Evolutionary conservation across 2,888 invertebrate genomes (phyloP), one percentile per base, ranked within the genome.

Genomic region (Euzetes globulus): DNA sequence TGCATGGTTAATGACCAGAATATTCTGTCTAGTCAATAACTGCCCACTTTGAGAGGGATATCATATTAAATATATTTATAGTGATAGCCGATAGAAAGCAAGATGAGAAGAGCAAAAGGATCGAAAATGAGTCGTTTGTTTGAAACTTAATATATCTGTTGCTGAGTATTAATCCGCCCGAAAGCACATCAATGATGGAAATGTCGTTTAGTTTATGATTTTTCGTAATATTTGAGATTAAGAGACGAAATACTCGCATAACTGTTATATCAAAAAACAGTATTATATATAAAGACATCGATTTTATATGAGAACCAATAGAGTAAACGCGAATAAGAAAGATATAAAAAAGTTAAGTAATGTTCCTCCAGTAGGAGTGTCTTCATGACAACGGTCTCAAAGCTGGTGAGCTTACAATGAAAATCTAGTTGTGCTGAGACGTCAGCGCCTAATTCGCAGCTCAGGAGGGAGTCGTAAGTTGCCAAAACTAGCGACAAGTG

Each of bases 321-420:
- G n/a, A n/a, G n/a, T n/a, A n/a, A n/a, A n/a, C n/a, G n/a, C n/a
- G n/a, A n/a, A n/a, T 58, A 13, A 58, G 15, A 58, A 52, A 52
- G 7, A 52, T 17, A n/a, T 52, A 13, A 7, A 52, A 52, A 52
- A 11, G 52, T 7, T 7, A 52, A n/a, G 15, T 52, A 52, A 7
- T 25, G 58, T 58, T 58, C 58, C 58, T 58, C 58, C 58, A 25
- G 25, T 58, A 58, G 58, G 58, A 58, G 58, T 58, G 58, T 58
- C 58, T 58, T 58, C 58, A 27, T 58, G 52, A 11, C 52, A 52
- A 52, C 9, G 52, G 11, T 52, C 17, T 52, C 52, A 11, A 19
- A 52, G 52, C 52, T 52, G 5, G 6, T 7, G 17, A 52, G 52
- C 52, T 11, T 52, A 52, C 17, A 52, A 52, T 52, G n/a, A n/a